Evolutionary conservation across 2,113 vertebrate species (phyloP).

Genomic region (Indri indri): DNA sequence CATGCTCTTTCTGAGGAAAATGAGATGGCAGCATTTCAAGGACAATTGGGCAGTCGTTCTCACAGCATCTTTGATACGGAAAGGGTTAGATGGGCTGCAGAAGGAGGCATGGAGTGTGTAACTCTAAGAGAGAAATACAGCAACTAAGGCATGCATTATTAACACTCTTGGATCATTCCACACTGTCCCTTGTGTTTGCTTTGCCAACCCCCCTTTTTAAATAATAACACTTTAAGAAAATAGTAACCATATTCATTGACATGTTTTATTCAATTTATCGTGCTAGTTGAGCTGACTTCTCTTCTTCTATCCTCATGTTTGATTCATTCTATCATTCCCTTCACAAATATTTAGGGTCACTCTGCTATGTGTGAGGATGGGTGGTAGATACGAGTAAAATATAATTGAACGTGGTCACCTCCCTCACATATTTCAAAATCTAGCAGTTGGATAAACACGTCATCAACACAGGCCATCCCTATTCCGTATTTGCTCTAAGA

Average conservation of each 20-base stretch:
- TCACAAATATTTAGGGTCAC: not conserved
- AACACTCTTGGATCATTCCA: not conserved
- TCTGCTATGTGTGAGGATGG: rapidly evolving
- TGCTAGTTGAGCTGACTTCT: not conserved
- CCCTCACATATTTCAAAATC: not conserved
- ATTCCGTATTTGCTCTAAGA: not conserved
- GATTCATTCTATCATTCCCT: not conserved
- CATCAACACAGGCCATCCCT: rapidly evolving
- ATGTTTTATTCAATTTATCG: not conserved
- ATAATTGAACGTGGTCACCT: not conserved
- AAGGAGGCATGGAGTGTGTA: rapidly evolving
- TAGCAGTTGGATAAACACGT: too few species aligned
- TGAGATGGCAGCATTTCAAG: not conserved
- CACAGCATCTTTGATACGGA: rapidly evolving
- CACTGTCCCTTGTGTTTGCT: not conserved
- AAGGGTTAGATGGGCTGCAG: not conserved
- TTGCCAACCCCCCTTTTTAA: not conserved
- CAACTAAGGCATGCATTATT: rapidly evolving
- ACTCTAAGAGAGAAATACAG: not conserved
- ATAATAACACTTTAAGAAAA: not conserved
- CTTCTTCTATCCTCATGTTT: not conserved
- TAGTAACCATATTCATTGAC: not conserved
- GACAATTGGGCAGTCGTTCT: not conserved
- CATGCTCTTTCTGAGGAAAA: not conserved
- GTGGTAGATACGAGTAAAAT: not conserved